A percentile compares a stretch with the other conserved stretches of the same genome.
phyloP scores from a whole-genome alignment of 2,888 invertebrate genomes.

The Doris montereyensis region DNA sequence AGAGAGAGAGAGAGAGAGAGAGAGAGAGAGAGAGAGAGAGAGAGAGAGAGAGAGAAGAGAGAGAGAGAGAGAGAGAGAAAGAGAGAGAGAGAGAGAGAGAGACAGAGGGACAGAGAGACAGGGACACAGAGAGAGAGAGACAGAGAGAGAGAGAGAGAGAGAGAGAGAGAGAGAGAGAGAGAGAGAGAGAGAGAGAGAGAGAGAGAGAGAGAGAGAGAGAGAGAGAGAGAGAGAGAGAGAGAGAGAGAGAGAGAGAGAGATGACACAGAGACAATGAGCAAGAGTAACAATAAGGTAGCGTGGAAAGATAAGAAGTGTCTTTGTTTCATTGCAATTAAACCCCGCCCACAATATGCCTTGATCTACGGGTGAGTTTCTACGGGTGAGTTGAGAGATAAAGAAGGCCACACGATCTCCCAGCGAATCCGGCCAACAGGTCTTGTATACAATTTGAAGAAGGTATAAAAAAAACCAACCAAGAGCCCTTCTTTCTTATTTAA shows the following conservation, averaged over 20 bases:
- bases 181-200: background rate
- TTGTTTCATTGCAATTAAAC: background rate
- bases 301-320: background rate
- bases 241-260: slow-evolving; percentile 1
- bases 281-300: no score
- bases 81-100: background rate
- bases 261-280: background rate
- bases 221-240: background rate
- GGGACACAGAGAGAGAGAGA: slow-evolving; percentile 4
- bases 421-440: no score
- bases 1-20: slow-evolving; percentile 16
- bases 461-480: no score
- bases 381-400: background rate
- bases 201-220: background rate
- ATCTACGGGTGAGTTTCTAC: background rate
- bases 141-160: slow-evolving; percentile 6
- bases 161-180: background rate
- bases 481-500: no score
- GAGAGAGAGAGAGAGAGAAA: slow-evolving; percentile 2
- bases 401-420: background rate
- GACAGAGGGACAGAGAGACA: no score
- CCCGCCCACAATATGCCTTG: background rate
- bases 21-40: slow-evolving; percentile 29
- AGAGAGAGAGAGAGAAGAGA: background rate
- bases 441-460: no score